These are phyloP conservation scores for Cephalotes varians DNA, from an alignment of 2,888 invertebrate species.

Conservation along the genomic window DNA sequence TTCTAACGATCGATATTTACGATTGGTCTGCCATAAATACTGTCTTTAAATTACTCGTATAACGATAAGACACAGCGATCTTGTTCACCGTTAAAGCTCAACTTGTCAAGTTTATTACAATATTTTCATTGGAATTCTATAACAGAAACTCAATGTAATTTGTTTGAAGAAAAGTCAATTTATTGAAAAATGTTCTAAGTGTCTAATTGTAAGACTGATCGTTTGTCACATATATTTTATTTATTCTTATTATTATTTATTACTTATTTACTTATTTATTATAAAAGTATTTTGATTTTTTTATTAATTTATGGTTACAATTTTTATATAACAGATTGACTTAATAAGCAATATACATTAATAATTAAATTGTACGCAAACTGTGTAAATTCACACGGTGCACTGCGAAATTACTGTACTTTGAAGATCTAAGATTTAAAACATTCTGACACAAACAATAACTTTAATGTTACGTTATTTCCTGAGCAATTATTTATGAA, in stretches of 20 bases:
- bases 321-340: neutral
- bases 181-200: neutral
- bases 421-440: neutral
- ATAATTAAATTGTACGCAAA: neutral
- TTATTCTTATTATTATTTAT: neutral
- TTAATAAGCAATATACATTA: neutral
- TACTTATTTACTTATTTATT: neutral
- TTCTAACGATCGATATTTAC: constrained; percentile 17
- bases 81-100: neutral
- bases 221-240: neutral
- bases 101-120: neutral
- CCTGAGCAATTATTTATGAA: neutral
- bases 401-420: neutral
- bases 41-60: constrained; percentile 12
- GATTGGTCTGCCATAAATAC: neutral
- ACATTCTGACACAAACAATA: neutral
- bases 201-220: neutral
- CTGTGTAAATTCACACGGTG: neutral
- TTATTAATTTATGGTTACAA: neutral
- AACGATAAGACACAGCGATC: neutral
- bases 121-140: neutral
- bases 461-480: constrained; percentile 1
- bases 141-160: neutral
- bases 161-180: neutral
- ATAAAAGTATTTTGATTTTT: too few relatives aligned